Percentiles rank a stretch among this genome's conserved stretches.
Conservation (phyloP, 1,140 invertebrate species). For the Trichonephila clavata region DNA sequence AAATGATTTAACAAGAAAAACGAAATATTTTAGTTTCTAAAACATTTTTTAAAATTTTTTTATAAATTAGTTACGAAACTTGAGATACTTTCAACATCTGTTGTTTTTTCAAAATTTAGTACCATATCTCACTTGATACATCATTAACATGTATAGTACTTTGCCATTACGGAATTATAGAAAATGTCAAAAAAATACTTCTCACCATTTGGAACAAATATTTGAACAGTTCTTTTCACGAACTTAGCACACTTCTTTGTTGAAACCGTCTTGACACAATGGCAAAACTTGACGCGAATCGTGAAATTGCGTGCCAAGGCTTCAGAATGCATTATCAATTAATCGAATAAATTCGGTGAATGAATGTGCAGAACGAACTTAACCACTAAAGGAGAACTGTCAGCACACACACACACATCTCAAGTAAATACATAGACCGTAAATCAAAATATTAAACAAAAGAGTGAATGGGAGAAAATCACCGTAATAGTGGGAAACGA, state of each 20-base stretch:
- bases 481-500: neutral
- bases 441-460: conserved; percentile 5
- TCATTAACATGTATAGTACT: too few species aligned
- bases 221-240: neutral
- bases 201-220: too few species aligned
- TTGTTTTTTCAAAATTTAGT: too few species aligned
- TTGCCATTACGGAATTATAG: too few species aligned
- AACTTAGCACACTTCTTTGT: neutral
- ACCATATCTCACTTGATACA: too few species aligned
- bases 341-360: neutral
- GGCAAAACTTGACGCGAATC: neutral
- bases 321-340: neutral
- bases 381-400: conserved; percentile 57
- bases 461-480: neutral
- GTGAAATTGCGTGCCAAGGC: neutral
- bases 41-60: too few species aligned
- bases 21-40: too few species aligned
- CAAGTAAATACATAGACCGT: neutral
- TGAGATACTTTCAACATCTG: too few species aligned
- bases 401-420: conserved; percentile 61
- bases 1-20: too few species aligned
- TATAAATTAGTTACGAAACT: too few species aligned
- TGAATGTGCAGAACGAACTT: neutral
- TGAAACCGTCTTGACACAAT: too few species aligned
- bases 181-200: too few species aligned